Base-by-base conservation (phyloP, 1,140 invertebrate genomes). In the Helicoverpa armigera region DNA sequence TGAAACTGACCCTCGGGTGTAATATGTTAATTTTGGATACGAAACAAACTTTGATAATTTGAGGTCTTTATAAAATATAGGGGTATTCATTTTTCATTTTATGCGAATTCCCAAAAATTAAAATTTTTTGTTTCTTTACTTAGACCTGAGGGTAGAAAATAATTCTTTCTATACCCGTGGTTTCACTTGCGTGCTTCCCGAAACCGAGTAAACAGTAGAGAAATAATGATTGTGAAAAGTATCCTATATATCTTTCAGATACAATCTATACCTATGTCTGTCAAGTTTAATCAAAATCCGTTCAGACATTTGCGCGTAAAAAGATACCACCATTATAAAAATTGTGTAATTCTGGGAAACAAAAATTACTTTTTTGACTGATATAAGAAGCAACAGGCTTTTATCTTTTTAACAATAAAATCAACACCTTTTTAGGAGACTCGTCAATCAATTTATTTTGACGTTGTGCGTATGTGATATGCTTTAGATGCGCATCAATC, bases 361-460 rank as follows among this genome's bases (percentile, higher is more conserved):
- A n/a, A n/a, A 35, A 35, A 35, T 35, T 3, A 35, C 1, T 43
- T 5, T 43, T 43, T 43, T 43, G 5, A 43, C 35, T 43, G 4
- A 23, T 23, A 23, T 23, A 23, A 35, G 35, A 43, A 43, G 35
- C 35, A 43, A 43, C 35, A 43, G 13, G 23, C 1, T 63, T n/a
- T 63, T 63, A 43, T 35, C 14, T 53, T 3, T 10, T 11, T 53
- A 3, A 4, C n/a, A 56, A 56, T 56, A 56, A 16, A 9, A 58
- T 23, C 9, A 58, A 29, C 11, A 60, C 13, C 11, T 60, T 60
- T 60, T 7, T 60, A 12, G 58, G 11, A 3, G 14, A 14, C n/a
- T 14, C 35, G 48, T 67, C 63, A 67, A 67, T 67, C 63, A 48
- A 50, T 50, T 18, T 43, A 43, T 43, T 65, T 65, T 9, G 13